Evolutionary conservation across 2,113 vertebrate species (phyloP), one percentile per base, ranked within the genome.

Genomic region (Caloenas nicobarica): DNA sequence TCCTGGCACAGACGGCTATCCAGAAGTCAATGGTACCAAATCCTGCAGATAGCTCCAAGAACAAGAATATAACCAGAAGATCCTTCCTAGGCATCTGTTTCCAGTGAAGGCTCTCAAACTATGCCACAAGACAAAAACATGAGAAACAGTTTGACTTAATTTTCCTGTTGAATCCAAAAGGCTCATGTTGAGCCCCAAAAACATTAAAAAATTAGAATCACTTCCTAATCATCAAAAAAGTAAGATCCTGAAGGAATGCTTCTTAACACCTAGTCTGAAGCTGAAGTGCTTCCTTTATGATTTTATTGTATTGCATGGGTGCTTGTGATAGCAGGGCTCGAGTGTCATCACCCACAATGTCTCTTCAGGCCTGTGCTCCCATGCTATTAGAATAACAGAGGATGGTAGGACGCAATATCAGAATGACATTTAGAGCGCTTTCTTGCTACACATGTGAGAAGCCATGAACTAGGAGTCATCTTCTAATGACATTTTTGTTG

Each of bases 11-110:
- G 54, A 65, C 19, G 69, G 11, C 38, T 72, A n/a, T 38, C 42
- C 48, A 79, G 73, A 94, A 93, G 29, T 68, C 58, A 74, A 16
- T 38, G 38, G 57, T 28, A 91, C 38, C 8, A 28, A 85, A 56
- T 29, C 48, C 70, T 83, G 66, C 61, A 85, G 65, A 72, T 12
- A 80, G 33, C 23, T 89, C 61, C 70, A 87, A 79, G 42, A 66
- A 71, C 61, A 85, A 81, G 28, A 87, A 60, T 64, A 42, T 24
- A 81, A 34, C 33, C 48, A 87, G 51, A 89, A 94, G 40, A 85
- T 22, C 11, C 16, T 86, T 89, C 73, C 18, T 68, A 91, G 9
- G 18, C 15, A 64, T 81, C 51, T 86, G 61, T 81, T 89, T 91
- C 65, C 54, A 69, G 44, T 44, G 65, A 81, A 65, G 42, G 12